Evolutionary conservation across 53 echinoderm and acorn worm species (phyloP), one percentile per base, ranked within the genome.

Genomic region (Pentamera pediparva): DNA sequence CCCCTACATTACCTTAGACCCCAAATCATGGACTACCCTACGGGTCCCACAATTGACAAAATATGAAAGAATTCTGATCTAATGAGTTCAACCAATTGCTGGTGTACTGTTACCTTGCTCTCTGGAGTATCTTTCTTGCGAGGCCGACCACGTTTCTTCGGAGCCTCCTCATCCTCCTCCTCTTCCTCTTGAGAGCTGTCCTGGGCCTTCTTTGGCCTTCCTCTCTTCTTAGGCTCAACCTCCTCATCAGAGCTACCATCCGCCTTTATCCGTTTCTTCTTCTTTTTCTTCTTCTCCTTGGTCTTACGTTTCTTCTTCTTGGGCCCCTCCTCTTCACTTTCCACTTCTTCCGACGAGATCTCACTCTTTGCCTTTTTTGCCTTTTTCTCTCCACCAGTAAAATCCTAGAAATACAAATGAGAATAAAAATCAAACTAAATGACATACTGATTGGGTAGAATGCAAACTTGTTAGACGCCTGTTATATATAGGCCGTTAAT

Each of bases 371-470:
- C 8, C 31, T 77, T 83, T 37, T 12, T 27, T 18, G 24, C 55
- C 55, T 78, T 56, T 32, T 30, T 80, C 76, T 83, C 89, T 70
- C 74, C 71, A 4, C 53, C 36, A 35, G 64, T 61, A 13, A 67
- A 79, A 31, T 79, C 83, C 60, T 87, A 34, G n/a, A n/a, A n/a
- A n/a, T n/a, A 26, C 29, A 57, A 12, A 27, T 12, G 29, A 57
- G 28, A 27, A 57, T 32, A 26, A 15, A 7, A 11, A 17, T 17
- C 47, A 45, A n/a, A 45, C 13, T 3, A 3, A 45, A 52, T 6
- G 6, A 52, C 17, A 11, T 52, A 15, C 19, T 1, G 9, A 5
- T 15, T n/a, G n/a, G n/a, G n/a, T n/a, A n/a, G n/a, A n/a, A n/a
- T n/a, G n/a, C n/a, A n/a, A n/a, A n/a, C n/a, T n/a, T n/a, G n/a